Base-by-base conservation (phyloP, 2,797 vertebrate genomes). In the Chelmon rostratus region DNA sequence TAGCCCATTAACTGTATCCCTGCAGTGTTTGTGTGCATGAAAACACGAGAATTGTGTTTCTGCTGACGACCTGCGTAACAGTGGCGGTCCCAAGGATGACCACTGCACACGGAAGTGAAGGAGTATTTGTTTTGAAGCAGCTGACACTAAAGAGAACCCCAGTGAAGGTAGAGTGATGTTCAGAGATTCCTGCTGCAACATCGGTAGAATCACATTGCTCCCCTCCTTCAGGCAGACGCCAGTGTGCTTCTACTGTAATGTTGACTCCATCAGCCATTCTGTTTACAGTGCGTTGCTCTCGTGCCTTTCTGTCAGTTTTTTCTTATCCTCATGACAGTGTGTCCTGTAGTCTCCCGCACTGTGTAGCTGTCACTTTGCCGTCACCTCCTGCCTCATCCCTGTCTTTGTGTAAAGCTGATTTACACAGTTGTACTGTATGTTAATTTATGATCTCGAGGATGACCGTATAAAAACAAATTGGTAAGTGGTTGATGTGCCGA, bases 121-220 rank as follows among this genome's bases (percentile, higher is more conserved):
- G 35, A 57, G 67, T 64, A 15, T 53, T 76, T 76, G 25, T 62
- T 65, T 50, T 59, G 44, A 59, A 64, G 83, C 73, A 74, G 78
- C 74, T 84, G 81, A 71, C 59, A 31, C 47, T 62, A 59, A 80
- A 78, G 85, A 81, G 84, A 92, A 90, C 86, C 81, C 72, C 81
- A 23, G 78, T 72, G 89, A 83, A 91, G 83, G 90, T 44, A 78
- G 90, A 91, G 92, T 72, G 92, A 92, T 73, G 89, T 90, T 88
- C 79, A 80, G 78, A 78, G 92, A 93, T 93, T 94, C 88, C 93
- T 94, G 93, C 82, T 83, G 78, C 90, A 88, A 85, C 94, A 92
- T 94, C 66, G 67, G 92, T 93, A 92, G 93, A 94, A 94, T 88
- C 92, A 92, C 91, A 88, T 86, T 82, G 84, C 68, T 73, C 76